A percentile compares a stretch with the other conserved stretches of the same genome.
Evolutionary conservation across 2,113 vertebrate species (phyloP).

Genomic region (Rhynchomys soricoides): DNA sequence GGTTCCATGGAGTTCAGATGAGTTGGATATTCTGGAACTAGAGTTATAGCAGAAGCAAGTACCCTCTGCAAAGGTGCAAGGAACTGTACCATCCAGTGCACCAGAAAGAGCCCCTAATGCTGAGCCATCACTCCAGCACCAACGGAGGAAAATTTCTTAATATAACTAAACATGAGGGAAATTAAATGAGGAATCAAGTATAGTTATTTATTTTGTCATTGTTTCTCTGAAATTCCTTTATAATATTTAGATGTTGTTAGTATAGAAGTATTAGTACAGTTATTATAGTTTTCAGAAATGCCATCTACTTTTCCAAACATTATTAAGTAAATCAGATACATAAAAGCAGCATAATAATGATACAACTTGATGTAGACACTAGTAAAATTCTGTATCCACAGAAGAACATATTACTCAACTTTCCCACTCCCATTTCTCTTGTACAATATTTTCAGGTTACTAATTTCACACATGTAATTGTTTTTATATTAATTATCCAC

Average conservation of each 20-base stretch:
- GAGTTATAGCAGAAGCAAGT: neutral
- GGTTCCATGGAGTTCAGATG: neutral
- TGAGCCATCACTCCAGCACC: neutral
- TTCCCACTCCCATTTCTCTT: neutral
- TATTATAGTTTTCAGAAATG: neutral
- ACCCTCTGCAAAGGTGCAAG: too few species aligned
- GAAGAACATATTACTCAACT: neutral
- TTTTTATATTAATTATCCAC: neutral
- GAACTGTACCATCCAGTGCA: too few species aligned
- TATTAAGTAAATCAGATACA: neutral
- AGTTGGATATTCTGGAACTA: neutral
- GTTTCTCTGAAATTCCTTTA: neutral
- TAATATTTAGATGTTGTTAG: neutral
- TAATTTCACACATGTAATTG: neutral
- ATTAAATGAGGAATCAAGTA: neutral
- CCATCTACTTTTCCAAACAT: neutral
- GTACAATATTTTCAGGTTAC: neutral
- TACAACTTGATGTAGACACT: neutral
- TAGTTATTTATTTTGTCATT: neutral
- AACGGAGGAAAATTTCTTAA: neutral
- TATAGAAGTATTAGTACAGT: neutral
- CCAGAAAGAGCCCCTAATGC: neutral
- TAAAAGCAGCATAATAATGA: neutral
- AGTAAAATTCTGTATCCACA: neutral
- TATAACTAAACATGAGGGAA: neutral